Evolutionary conservation across 2,113 vertebrate genomes (phyloP), one percentile per base, ranked within the genome.

Genomic region (Thamnaconus septentrionalis): DNA sequence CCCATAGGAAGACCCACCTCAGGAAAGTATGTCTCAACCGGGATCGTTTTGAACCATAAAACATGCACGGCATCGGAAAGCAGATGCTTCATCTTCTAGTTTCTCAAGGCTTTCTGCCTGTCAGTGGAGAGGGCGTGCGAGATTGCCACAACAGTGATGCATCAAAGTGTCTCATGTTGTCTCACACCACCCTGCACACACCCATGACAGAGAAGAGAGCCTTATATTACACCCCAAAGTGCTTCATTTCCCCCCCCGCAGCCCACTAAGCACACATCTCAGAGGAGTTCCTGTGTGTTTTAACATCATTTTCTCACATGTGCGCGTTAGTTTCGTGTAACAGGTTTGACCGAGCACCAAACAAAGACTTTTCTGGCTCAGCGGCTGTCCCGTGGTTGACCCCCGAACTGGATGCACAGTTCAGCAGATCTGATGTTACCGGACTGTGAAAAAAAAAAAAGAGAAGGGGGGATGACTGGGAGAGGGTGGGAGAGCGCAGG

Each of bases 1-100:
- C 81, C 81, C 83, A 77, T 48, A 83, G 83, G 76, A 88, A 86
- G 85, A 87, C 82, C 85, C 85, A 81, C 87, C 85, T 89, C 69
- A 78, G 68, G 71, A 81, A 89, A 79, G 51, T 78, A 85, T 89
- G 71, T 68, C 69, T 77, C 59, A 66, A 78, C 74, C 78, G 82
- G 68, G 72, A 78, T 50, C 45, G 69, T 55, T 54, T 41, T 71
- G 39, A 63, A 58, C 52, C 60, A 54, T 56, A 59, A n/a, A 31
- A 52, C 69, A 61, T 46, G 65, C 56, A 53, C 11, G 7, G 31
- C 53, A 51, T 7, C 65, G 55, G 73, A 53, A 75, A 69, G 63
- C 46, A 56, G 54, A 51, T 73, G 67, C 74, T 66, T 46, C 59
- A 53, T 60, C 56, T 64, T 56, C 62, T 52, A 69, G 59, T 46